These are phyloP conservation scores for Silurus glanis DNA, from an alignment of 2,113 vertebrate genomes.

Conservation along the genomic window DNA sequence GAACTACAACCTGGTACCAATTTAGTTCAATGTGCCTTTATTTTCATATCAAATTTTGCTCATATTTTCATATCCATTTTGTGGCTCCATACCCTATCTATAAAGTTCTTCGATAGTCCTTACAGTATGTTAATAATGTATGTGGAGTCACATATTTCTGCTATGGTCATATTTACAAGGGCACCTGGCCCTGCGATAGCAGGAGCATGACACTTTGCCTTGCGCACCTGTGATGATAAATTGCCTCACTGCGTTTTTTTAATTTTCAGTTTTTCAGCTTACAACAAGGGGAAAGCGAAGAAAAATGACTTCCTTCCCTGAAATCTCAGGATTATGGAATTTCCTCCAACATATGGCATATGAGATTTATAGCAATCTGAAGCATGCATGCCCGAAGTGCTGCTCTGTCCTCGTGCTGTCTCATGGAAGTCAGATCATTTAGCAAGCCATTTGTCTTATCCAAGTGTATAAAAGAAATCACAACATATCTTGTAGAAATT, in stretches of 20 bases:
- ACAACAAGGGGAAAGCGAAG: conserved; percentile 25
- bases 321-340: conserved; percentile 51
- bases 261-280: conserved; percentile 46
- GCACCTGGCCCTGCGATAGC: conserved; percentile 2
- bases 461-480: conserved; percentile 28
- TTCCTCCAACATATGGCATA: conserved; percentile 43
- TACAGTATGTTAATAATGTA: conserved; percentile 27
- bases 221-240: conserved; percentile 50
- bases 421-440: conserved; percentile 37
- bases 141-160: neutral
- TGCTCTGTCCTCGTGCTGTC: conserved; percentile 30
- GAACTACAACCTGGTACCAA: neutral
- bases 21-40: neutral
- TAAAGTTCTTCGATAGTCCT: neutral
- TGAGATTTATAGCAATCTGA: conserved; percentile 46
- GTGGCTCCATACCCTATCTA: neutral
- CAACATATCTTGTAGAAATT: neutral
- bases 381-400: conserved; percentile 11
- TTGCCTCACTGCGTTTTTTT: conserved; percentile 41
- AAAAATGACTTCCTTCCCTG: conserved; percentile 49
- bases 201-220: conserved; percentile 25
- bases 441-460: conserved; percentile 45
- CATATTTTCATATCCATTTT: neutral
- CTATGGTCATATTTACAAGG: conserved; percentile 8
- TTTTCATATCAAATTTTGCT: neutral